Base-by-base conservation (phyloP, 1,140 invertebrate species). In the Drosophila serrata region DNA sequence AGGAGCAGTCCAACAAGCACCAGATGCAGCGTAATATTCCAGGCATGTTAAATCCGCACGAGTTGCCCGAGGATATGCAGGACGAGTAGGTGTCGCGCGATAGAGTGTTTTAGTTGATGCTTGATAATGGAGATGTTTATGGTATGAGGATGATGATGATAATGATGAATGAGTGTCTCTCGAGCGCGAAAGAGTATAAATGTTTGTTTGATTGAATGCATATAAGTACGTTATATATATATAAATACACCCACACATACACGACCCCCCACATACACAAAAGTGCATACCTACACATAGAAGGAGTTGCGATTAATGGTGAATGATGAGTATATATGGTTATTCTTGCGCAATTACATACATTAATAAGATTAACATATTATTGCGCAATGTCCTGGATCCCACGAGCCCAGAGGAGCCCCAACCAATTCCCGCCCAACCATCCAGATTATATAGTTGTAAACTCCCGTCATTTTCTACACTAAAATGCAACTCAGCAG, bases 31-130 rank as follows among this genome's bases (percentile, higher is more conserved):
- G 98, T 93, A 96, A 97, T 57, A 98, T 99, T 76, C 99, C 99
- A 61, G 99, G 99, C 80, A 99, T 99, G 85, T 94, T 99, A 63
- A 99, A 99, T 94, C 98, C 98, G 65, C 98, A 99, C 92, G 98
- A 99, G 93, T 95, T 99, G 81, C 97, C 97, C 39, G 98, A 99
- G 93, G 98, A 99, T 90, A 99, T 99, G 98, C 98, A 99, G 95
- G 98, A 99, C 94, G 92, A 93, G 91, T 93, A 93, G 75, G 75
- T 43, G 70, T 33, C 45, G 13, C 42, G 59, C 49, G 39, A 45
- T 63, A 65, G 68, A 65, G 68, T 81, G 76, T 76, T 58, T 74
- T 85, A 75, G 73, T 85, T 81, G 75, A 87, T 76, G 82, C 65
- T 88, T 85, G 57, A 80, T 72, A 43, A 81, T 61, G 63, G 82